Conservation (phyloP, 92 coral and sea anemone species). For the Palythoa caribaeorum region DNA sequence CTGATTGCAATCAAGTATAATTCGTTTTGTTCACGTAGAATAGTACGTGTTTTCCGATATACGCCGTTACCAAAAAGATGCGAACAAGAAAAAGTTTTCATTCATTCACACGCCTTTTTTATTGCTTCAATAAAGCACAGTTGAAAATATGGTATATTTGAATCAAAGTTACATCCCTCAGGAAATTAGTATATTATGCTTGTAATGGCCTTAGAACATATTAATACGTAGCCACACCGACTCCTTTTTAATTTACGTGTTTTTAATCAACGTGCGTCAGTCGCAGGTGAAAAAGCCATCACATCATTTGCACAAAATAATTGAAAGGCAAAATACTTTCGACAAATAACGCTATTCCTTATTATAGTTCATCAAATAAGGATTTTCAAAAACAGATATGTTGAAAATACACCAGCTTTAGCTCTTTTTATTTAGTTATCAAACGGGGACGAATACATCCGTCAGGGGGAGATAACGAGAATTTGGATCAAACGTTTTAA, state of each 20-base stretch:
- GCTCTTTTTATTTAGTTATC: too few relatives aligned
- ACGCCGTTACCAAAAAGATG: not conserved
- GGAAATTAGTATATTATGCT: slow-evolving; percentile 41
- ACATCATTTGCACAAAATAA: not conserved
- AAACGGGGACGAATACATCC: too few relatives aligned
- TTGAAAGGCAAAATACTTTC: not conserved
- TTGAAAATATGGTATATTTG: slow-evolving; percentile 16
- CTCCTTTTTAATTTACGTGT: slow-evolving; percentile 32
- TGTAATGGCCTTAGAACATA: slow-evolving; percentile 30
- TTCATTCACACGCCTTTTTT: not conserved
- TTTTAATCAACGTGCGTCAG: slow-evolving; percentile 11
- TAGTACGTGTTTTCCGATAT: not conserved
- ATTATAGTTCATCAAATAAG: too few relatives aligned
- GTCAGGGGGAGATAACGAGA: too few relatives aligned
- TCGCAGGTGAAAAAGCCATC: slow-evolving; percentile 35
- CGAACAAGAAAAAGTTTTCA: not conserved
- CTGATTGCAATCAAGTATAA: not conserved
- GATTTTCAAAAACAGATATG: too few relatives aligned
- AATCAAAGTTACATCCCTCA: slow-evolving; percentile 47
- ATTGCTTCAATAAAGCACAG: not conserved
- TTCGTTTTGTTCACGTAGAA: not conserved
- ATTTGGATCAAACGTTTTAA: too few relatives aligned
- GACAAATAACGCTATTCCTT: too few relatives aligned
- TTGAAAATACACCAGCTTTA: too few relatives aligned
- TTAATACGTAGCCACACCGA: slow-evolving; percentile 34